Conservation (phyloP, 2,797 vertebrate genomes). For the Emys orbicularis region DNA sequence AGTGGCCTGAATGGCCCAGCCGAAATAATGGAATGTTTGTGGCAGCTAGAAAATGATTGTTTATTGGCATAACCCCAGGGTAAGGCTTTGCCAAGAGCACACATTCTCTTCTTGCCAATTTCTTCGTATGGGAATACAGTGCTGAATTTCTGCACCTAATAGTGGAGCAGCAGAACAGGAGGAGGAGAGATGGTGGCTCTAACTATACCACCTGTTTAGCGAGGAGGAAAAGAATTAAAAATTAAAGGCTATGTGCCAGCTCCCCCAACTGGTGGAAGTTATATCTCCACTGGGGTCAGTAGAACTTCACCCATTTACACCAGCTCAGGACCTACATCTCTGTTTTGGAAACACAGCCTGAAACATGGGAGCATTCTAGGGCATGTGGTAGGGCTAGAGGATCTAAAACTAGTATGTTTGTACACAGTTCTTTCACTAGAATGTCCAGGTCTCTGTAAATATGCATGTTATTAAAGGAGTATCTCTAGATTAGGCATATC, state of each 20-base stretch:
- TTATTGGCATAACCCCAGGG: conserved; percentile 65
- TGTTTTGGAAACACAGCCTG: neutral
- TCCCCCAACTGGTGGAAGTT: neutral
- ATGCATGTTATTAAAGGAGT: neutral
- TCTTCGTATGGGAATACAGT: conserved; percentile 62
- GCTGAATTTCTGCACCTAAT: conserved; percentile 58
- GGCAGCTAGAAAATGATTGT: conserved; percentile 71
- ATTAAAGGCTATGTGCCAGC: neutral
- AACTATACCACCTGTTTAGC: neutral
- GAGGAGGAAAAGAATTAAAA: neutral
- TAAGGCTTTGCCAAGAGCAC: conserved; percentile 65
- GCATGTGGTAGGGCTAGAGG: neutral
- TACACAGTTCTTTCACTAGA: neutral
- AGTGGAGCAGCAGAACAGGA: conserved; percentile 7
- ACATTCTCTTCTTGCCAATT: conserved; percentile 40
- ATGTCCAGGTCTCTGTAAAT: neutral
- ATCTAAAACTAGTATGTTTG: neutral
- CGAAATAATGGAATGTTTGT: conserved; percentile 69
- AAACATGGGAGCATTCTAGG: neutral
- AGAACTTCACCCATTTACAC: neutral
- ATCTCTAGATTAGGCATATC: neutral
- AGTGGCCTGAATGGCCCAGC: conserved; percentile 50
- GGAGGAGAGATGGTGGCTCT: neutral
- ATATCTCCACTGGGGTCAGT: neutral
- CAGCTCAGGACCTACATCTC: neutral